Base-by-base conservation (phyloP, 2,888 invertebrate species). In the Pandemis cinnamomeana region DNA sequence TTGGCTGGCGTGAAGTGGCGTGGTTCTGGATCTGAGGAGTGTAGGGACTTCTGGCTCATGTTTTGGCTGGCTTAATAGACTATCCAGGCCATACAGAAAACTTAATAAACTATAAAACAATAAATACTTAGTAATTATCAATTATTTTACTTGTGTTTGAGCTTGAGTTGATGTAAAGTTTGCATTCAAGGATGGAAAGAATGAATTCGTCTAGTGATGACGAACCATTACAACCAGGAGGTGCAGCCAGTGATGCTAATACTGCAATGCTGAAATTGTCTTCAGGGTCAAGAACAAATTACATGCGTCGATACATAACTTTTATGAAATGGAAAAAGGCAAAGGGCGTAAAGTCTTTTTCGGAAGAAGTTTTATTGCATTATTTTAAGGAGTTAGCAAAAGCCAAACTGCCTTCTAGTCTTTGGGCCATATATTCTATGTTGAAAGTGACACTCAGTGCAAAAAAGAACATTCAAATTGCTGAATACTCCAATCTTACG, bases 321-420 rank as follows among this genome's bases (percentile, higher is more conserved):
- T 61, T 61, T 41, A 42, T 61, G 20, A n/a, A 20, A 7, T 61
- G 61, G 36, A 58, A 27, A 7, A 10, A 11, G 11, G 5, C 13
- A 10, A 41, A 61, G 7, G 41, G 42, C n/a, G 42, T 41, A 7
- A 61, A 61, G 8, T 13, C 61, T 0, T 13, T 42, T 41, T 61
- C 61, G 11, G 61, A 61, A 41, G 42, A 61, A n/a, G 61, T 61
- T n/a, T n/a, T 61, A 10, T 6, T 61, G n/a, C 42, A 36, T n/a
- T 61, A 61, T 61, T 61, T 61, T 42, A 36, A 61, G n/a, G 61
- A 61, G 7, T 61, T 61, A 8, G 41, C 61, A 6, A 61, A 61
- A 61, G 7, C 61, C 0, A 41, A 41, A 61, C 41, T 13, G 3
- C 41, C 61, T 8, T n/a, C 61, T 7, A 61, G 13, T 41, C 41